Conservation (phyloP, 2,797 vertebrate genomes). For the Setipinna tenuifilis region DNA sequence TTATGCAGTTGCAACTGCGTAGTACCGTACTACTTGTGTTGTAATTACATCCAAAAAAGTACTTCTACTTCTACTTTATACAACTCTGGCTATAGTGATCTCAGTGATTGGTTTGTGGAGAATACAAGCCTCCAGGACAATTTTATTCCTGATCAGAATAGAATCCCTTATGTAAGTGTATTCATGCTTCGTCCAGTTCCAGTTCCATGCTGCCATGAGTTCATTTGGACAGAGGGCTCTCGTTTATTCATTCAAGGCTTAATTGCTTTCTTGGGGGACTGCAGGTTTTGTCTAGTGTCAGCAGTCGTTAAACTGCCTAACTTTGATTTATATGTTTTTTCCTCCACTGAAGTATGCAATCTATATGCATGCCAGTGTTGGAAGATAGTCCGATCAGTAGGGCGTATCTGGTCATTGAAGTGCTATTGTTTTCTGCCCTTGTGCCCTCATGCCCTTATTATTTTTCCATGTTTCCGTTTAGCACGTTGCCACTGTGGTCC, state of each 20-base stretch:
- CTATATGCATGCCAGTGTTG: background rate
- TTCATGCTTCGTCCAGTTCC: slow-evolving; percentile 51
- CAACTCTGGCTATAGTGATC: background rate
- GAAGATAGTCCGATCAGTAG: background rate
- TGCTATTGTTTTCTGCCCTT: background rate
- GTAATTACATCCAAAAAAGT: no score
- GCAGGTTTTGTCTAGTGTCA: background rate
- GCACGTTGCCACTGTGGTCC: background rate
- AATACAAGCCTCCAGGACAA: background rate
- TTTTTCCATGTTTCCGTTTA: background rate
- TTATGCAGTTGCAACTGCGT: background rate
- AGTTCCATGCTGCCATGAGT: slow-evolving; percentile 54
- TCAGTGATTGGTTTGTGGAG: background rate
- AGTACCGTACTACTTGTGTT: no score
- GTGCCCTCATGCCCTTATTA: background rate
- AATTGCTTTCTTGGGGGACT: slow-evolving; percentile 61
- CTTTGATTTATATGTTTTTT: background rate
- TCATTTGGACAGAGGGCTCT: slow-evolving; percentile 52
- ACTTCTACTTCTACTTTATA: no score
- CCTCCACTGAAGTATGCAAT: background rate
- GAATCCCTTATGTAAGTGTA: slow-evolving; percentile 40
- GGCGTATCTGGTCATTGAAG: background rate
- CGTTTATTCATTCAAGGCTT: slow-evolving; percentile 60
- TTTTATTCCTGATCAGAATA: background rate
- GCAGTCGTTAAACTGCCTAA: background rate